Evolutionary conservation across 2,113 vertebrate species (phyloP), one percentile per base, ranked within the genome.

Genomic region (Zosterops hypoxanthus): DNA sequence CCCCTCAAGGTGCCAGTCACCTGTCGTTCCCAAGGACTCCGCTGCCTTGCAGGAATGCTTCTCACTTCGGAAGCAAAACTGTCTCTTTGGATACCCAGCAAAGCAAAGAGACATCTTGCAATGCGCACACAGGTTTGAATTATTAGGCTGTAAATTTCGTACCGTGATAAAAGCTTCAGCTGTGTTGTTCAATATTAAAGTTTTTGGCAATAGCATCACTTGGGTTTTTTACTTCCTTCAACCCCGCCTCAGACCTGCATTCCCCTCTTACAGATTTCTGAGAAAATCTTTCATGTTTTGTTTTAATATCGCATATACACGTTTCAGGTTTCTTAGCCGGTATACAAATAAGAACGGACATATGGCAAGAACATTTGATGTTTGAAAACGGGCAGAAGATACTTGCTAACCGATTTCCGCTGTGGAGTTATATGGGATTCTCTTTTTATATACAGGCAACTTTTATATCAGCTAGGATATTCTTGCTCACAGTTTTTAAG

Each of bases 101-200:
- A 92, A 36, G 15, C 56, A 19, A 57, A 80, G 17, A 82, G 18
- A 68, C 65, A 88, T 86, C 90, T 95, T 94, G 73, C 76, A 78
- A 73, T 28, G 82, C 21, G 21, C 76, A 22, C 61, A 41, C 41
- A 34, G 52, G 47, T 84, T 92, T 91, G 57, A 89, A 90, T 90
- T 94, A 91, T 84, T 92, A 86, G 92, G 44, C 88, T 95, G 77
- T 96, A 97, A 97, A 97, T 86, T 97, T 96, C 83, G 52, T 97
- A 86, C 91, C 68, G 56, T 91, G 96, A 96, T 95, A 97, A 96
- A 94, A 93, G 76, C 80, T 94, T 96, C 90, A 90, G 90, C 72
- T 88, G 86, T 53, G 77, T 94, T 93, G 95, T 95, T 93, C 94
- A 92, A 95, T 96, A 94, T 90, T 93, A 71, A 94, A 95, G 64